Base-by-base conservation (phyloP, 2,888 invertebrate genomes). In the Clusia tigrina region DNA sequence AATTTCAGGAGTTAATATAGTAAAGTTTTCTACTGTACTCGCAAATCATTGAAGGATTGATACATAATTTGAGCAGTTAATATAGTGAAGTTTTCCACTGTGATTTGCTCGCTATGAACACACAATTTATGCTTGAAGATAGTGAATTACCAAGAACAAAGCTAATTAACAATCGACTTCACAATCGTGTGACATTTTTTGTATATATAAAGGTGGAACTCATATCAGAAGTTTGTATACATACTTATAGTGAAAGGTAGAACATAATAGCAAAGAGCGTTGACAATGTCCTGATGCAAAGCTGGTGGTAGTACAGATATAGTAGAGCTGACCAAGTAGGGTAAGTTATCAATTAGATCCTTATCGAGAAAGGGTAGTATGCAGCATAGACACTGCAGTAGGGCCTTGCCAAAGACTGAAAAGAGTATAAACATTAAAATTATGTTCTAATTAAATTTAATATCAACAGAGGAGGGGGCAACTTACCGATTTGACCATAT, bases 331-430 rank as follows among this genome's bases (percentile, higher is more conserved):
- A 96, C 92, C 73, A 96, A 86, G 83, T 96, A 96, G 22, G 98
- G 96, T 74, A 99, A 86, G 77, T 95, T 94, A 85, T 98, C 98
- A 72, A 99, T 93, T 79, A 95, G 88, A 81, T 98, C 98, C 81
- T 95, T 93, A 82, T 98, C 98, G 78, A 99, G 86, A 85, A 99
- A 99, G 12, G 98, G 96, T 67, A 98, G 88, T 71, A 99, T 87
- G 81, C 97, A 97, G 68, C 96, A 95, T 69, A 98, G 86, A 74
- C 96, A 96, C 84, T 96, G 96, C 38, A 99, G 88, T 58, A 98
- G 89, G 25, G 95, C 92, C 86, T 95, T 93, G 15, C 97, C 98
- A 81, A 98, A 94, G 60, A 91, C 98, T 96, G 83, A 0, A 87
- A 85, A 48, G n/a, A 2, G 3, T 55, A 53, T 58, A 10, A 18